These are phyloP conservation scores for Bubalus kerabau DNA, from an alignment of 2,113 vertebrate species.

Conservation along the genomic window DNA sequence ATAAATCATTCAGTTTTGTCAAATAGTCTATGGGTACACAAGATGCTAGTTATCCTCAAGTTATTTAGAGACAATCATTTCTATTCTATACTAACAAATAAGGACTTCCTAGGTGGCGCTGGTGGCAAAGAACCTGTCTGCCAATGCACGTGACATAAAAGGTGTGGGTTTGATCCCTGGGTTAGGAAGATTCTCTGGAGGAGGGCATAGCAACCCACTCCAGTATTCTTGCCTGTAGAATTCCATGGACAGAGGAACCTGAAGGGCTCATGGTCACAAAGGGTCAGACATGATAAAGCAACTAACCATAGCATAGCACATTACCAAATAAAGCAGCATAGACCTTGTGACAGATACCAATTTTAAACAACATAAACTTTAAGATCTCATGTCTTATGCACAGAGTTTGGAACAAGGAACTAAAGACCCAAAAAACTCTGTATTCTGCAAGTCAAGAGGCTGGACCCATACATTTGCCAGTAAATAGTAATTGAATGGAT, in stretches of 20 bases:
- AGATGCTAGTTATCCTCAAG: background rate
- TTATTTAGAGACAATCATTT: background rate
- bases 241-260: background rate
- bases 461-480: background rate
- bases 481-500: background rate
- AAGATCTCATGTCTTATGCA: background rate
- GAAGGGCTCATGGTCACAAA: background rate
- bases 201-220: background rate
- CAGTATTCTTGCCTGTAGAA: background rate
- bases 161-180: background rate
- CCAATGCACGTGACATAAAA: background rate
- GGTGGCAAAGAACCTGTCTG: background rate
- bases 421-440: background rate
- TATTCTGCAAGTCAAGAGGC: background rate
- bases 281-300: background rate
- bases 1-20: background rate
- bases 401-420: background rate
- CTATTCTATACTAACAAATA: background rate
- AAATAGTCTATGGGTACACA: background rate
- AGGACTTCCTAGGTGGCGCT: background rate
- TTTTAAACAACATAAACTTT: background rate
- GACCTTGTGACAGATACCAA: background rate
- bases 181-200: background rate
- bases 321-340: background rate
- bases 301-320: background rate